These are phyloP conservation scores for Diadema setosum DNA, from an alignment of 35 echinoderm and acorn worm species.

Conservation along the genomic window DNA sequence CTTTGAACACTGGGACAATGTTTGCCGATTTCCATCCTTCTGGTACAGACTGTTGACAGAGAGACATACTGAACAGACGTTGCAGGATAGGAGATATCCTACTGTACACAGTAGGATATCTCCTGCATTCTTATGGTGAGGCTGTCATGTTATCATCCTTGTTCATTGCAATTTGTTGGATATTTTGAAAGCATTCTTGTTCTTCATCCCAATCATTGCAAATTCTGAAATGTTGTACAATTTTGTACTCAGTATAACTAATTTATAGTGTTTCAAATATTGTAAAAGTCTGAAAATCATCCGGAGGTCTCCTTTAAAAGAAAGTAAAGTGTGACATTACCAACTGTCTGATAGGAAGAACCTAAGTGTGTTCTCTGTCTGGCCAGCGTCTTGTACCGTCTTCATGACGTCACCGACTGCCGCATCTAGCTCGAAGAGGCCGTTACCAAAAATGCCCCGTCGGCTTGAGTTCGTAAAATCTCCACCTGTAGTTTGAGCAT, in stretches of 20 bases:
- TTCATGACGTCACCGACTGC: slow-evolving; percentile 42
- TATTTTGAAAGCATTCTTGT: not conserved
- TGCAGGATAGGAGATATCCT: not conserved
- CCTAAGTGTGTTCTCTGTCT: slow-evolving; percentile 43
- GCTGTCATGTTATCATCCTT: not conserved
- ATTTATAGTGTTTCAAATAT: too few species aligned
- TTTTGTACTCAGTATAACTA: too few species aligned
- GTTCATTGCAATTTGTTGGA: not conserved
- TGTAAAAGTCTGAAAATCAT: too few species aligned
- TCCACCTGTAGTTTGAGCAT: too few species aligned
- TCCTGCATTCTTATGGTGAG: not conserved
- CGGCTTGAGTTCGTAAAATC: slow-evolving; percentile 33
- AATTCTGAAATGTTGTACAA: too few species aligned
- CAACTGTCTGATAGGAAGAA: slow-evolving; percentile 69
- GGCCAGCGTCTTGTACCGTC: slow-evolving; percentile 30
- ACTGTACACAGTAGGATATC: not conserved
- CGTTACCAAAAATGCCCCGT: slow-evolving; percentile 52
- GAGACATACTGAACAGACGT: not conserved
- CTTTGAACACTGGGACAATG: slow-evolving; percentile 35
- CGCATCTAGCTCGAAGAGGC: slow-evolving; percentile 57
- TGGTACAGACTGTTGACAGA: not conserved
- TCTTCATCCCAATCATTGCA: not conserved
- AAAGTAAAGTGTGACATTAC: too few species aligned
- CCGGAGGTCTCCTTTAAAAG: too few species aligned
- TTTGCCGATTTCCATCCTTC: slow-evolving; percentile 13